Evolutionary conservation across 2,888 invertebrate genomes (phyloP).

Genomic region (Callyntrura guangdongensis): DNA sequence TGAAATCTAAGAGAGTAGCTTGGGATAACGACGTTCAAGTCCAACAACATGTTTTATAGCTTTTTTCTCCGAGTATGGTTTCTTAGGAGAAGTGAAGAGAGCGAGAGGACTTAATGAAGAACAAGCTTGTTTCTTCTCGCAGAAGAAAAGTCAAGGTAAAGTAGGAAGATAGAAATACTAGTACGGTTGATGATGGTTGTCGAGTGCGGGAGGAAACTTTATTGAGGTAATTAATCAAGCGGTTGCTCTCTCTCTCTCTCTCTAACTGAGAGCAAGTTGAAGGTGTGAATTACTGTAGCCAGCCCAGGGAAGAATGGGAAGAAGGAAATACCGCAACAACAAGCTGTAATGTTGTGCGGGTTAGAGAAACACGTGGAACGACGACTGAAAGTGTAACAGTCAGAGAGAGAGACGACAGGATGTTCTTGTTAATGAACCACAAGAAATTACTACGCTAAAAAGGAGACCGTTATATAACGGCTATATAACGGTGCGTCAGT

Average conservation of each 20-base stretch:
- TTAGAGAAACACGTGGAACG: too few relatives aligned
- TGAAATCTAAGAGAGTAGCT: not conserved
- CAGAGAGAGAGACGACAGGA: not conserved
- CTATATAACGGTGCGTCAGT: not conserved
- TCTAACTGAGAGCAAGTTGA: conserved; percentile 62
- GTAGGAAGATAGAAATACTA: not conserved
- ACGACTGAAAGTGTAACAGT: too few relatives aligned
- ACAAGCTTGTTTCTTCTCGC: not conserved
- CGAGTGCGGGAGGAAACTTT: conserved; percentile 68
- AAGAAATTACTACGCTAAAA: not conserved
- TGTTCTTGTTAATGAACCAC: not conserved
- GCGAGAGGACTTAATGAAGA: too few relatives aligned
- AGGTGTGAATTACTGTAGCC: conserved; percentile 72
- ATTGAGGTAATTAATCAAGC: conserved; percentile 83
- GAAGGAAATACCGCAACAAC: conserved; percentile 6
- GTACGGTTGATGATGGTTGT: not conserved
- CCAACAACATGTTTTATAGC: conserved; percentile 32
- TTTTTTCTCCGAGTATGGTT: conserved; percentile 16
- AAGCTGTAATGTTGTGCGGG: not conserved
- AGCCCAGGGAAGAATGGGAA: not conserved
- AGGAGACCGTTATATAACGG: not conserved
- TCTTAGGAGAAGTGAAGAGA: not conserved
- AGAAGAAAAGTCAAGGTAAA: conserved; percentile 31
- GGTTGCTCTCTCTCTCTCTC: conserved; percentile 62
- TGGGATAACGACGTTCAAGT: too few relatives aligned